These are phyloP conservation scores for Pharmacophagus antenor DNA, from an alignment of 2,888 invertebrate species.

Conservation along the genomic window DNA sequence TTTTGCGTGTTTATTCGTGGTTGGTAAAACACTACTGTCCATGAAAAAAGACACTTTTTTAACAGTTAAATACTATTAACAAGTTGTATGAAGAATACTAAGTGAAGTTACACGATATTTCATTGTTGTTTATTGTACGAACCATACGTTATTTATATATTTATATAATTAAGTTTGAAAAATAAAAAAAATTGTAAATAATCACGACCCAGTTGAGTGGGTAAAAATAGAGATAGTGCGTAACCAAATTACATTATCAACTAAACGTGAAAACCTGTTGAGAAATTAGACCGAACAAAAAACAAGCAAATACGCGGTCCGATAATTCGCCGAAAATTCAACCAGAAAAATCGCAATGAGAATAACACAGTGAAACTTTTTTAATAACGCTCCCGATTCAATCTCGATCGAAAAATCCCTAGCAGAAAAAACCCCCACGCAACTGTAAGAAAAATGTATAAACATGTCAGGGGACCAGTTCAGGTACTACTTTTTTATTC, in stretches of 20 bases:
- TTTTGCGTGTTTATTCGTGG: no score
- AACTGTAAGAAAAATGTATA: constrained; percentile 77
- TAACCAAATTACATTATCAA: background rate
- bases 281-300: background rate
- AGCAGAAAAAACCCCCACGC: constrained; percentile 67
- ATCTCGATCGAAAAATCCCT: constrained; percentile 75
- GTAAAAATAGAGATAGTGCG: no score
- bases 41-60: no score
- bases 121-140: no score
- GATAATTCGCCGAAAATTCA: constrained; percentile 43
- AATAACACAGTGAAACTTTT: constrained; percentile 71
- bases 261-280: constrained; percentile 26
- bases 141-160: no score
- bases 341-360: constrained; percentile 62
- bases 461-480: constrained; percentile 75
- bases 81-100: no score
- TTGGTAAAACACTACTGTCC: no score
- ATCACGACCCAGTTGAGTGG: no score
- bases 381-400: constrained; percentile 75
- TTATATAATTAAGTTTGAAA: no score
- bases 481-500: constrained; percentile 80
- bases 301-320: constrained; percentile 21
- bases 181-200: no score
- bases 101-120: no score
- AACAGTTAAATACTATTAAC: no score